Percentiles rank a stretch among this genome's conserved stretches.
These are phyloP conservation scores for Acanthurus lineatus DNA, from an alignment of 2,797 vertebrate genomes.

Conservation along the genomic window DNA sequence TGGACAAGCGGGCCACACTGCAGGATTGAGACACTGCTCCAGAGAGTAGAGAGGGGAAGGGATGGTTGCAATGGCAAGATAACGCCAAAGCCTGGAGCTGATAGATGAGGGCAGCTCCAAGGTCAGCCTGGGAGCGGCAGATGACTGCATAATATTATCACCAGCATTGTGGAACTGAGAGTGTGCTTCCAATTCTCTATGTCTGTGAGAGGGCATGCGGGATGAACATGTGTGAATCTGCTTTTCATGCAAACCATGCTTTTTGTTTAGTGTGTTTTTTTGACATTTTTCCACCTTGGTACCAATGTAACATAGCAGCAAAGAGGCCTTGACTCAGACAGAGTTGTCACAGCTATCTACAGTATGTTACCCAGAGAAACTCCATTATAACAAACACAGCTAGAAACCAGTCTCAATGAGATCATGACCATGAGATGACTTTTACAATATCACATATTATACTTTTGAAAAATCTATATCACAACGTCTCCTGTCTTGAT, in stretches of 20 bases:
- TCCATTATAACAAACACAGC: background rate
- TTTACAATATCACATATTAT: background rate
- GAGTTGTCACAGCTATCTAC: too few relatives aligned
- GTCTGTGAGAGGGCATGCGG: background rate
- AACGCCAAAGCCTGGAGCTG: conserved; percentile 48
- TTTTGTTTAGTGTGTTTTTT: background rate
- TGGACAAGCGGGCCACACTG: conserved; percentile 27
- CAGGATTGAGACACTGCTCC: conserved; percentile 59
- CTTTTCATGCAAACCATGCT: background rate
- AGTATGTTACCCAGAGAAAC: background rate
- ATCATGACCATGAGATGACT: background rate
- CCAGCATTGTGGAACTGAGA: background rate
- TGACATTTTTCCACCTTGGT: background rate
- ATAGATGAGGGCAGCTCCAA: conserved; percentile 70
- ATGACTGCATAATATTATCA: conserved; percentile 58
- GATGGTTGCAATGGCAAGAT: conserved; percentile 57
- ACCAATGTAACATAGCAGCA: background rate
- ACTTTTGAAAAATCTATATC: background rate
- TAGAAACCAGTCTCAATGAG: background rate
- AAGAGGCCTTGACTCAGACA: background rate
- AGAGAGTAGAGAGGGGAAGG: conserved; percentile 43
- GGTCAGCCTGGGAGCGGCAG: conserved; percentile 59
- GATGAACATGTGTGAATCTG: background rate
- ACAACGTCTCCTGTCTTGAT: background rate
- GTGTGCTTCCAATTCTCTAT: background rate